Evolutionary conservation across 2,797 vertebrate species (phyloP), one percentile per base, ranked within the genome.

Genomic region (Nannoperca obscura): DNA sequence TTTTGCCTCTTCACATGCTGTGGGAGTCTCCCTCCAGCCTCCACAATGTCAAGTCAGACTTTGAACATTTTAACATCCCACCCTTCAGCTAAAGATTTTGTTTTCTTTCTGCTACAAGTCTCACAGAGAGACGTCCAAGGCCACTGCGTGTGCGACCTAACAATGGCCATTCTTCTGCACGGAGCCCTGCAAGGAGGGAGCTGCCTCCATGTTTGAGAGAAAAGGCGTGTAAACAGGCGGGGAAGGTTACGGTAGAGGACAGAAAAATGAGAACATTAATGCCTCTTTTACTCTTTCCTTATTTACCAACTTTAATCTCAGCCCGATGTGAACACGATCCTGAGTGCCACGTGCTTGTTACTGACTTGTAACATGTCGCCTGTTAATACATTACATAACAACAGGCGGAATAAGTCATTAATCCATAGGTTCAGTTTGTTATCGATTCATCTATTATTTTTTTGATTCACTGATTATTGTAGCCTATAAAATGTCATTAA

Each of bases 51-150:
- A 83, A 72, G 72, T 19, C 76, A 75, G 71, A 86, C 85, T 92
- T 93, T 94, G 64, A 93, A 90, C 83, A 80, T 81, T 89, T 89
- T 60, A 90, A 90, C 60, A 86, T 84, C 80, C 58, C 53, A 49
- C 69, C 80, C 66, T 80, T 19, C 36, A 75, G 74, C 82, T 76
- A 42, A 30, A 76, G 67, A 27, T 52, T 24, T 70, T 57, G 59
- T 78, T 88, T 90, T 73, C 72, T 63, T 81, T 86, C 72, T 84
- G 75, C 72, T 85, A 69, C 68, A 85, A 84, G 81, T 89, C 68
- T 81, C 65, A 74, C 38, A 74, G 32, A 59, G 49, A 44, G 53
- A 86, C 60, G 74, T 75, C 60, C 62, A 74, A 84, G 60, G 73
- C 22, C 55, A 36, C 71, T 49, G 76, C 64, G 55, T 87, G 69